Base-by-base conservation (phyloP, 2,888 invertebrate genomes). In the Heliconius ismenius region DNA sequence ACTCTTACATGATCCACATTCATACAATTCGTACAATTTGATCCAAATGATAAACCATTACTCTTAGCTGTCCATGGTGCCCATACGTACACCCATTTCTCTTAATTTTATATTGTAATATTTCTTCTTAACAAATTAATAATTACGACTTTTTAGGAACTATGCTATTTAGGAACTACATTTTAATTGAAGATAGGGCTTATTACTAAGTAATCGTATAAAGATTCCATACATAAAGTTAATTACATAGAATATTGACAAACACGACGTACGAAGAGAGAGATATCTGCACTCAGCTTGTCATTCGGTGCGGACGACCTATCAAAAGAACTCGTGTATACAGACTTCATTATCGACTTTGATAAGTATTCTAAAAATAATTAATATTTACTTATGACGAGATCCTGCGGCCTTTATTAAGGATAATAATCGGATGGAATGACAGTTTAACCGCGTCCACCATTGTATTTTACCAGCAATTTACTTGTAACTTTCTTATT, bases 351-450 rank as follows among this genome's bases (percentile, higher is more conserved):
- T 91, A 91, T 91, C 91, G 86, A 84, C 86, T 86, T 85, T 88
- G 89, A 90, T 91, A 81, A 80, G 78, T 80, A 89, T 88, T 89
- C 91, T 92, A 92, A 90, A 82, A 83, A 82, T 83, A 83, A 80
- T 80, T 78, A 82, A 79, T 80, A 81, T 80, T 81, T 81, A 81
- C 79, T 81, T 83, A 67, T 78, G 39, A 63, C 26, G 26, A 58
- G 73, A 67, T 60, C 72, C 64, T 43, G 28, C 32, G 24, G 65
- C 54, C 73, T 72, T 81, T 85, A 83, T 86, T 85, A 75, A 68
- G 62, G 39, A 73, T 73, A 62, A 18, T 62, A 73, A 73, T 32
- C 67, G 67, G 67, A 36, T 65, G n/a, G 3, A 24, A 67, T 43
- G 15, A 26, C 0, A 26, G 7, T 67, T 43, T 67, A 39, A 18